Conservation (phyloP, 2,113 vertebrate genomes). For the Podocnemis expansa region DNA sequence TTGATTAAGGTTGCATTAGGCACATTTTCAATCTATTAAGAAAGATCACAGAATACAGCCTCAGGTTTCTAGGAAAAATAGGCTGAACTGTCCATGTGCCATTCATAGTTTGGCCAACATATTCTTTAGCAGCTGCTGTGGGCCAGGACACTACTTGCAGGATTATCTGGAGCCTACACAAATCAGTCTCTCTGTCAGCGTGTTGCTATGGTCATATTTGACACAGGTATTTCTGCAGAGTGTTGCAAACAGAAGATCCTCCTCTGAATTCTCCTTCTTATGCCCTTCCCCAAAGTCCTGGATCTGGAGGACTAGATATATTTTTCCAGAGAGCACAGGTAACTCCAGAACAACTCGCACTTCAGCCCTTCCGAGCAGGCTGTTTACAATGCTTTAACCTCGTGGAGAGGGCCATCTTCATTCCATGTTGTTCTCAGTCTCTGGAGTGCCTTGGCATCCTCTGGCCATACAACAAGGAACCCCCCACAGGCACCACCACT, state of each 20-base stretch:
- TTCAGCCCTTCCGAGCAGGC: too few species aligned
- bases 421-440: background rate
- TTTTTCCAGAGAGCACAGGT: too few species aligned
- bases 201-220: background rate
- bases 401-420: background rate
- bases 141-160: background rate
- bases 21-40: background rate
- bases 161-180: background rate
- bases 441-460: background rate
- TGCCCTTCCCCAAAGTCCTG: too few species aligned
- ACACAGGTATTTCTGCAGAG: background rate
- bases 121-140: accelerated
- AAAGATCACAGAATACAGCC: background rate
- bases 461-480: background rate
- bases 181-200: background rate
- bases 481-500: too few species aligned
- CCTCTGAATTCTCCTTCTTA: background rate
- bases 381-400: background rate
- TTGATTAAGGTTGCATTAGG: constrained; percentile 39
- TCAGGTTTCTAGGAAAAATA: background rate
- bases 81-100: background rate
- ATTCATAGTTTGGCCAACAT: accelerated
- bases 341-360: too few species aligned
- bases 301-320: accelerated
- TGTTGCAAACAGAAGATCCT: accelerated